Conservation (phyloP, 2,113 vertebrate genomes). For the Coptodon rendalli region DNA sequence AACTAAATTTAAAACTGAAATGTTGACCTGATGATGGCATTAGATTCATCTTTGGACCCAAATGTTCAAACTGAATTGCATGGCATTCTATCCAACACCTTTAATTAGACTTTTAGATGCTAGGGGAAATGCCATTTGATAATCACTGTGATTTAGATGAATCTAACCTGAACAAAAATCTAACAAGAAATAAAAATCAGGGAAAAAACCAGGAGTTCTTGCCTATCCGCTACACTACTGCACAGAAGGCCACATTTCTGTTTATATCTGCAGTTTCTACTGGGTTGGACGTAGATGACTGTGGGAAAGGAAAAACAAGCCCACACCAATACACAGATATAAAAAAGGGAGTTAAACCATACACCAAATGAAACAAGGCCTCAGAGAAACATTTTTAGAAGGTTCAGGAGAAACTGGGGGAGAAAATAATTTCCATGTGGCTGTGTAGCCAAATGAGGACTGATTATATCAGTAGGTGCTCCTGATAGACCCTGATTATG, state of each 20-base stretch:
- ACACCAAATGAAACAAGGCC: background rate
- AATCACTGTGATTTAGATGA: background rate
- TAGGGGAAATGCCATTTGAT: background rate
- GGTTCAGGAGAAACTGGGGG: background rate
- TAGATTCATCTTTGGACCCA: background rate
- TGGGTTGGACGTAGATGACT: background rate
- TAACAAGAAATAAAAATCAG: background rate
- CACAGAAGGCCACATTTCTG: background rate
- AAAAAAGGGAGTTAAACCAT: background rate
- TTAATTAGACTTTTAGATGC: background rate
- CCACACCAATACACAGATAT: background rate
- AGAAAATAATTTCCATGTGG: conserved; percentile 5
- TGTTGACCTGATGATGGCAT: background rate
- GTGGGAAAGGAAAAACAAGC: background rate
- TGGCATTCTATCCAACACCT: background rate
- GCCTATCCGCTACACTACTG: background rate
- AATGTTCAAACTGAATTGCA: background rate
- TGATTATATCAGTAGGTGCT: conserved; percentile 38
- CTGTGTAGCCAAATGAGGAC: background rate
- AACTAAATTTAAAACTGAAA: background rate
- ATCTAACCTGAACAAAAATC: background rate
- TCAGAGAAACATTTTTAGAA: background rate
- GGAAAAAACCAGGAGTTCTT: background rate
- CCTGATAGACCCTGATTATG: conserved; percentile 34
- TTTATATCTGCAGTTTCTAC: background rate